These are phyloP conservation scores for Montipora capitata DNA, from an alignment of 92 coral and sea anemone genomes.

Conservation along the genomic window DNA sequence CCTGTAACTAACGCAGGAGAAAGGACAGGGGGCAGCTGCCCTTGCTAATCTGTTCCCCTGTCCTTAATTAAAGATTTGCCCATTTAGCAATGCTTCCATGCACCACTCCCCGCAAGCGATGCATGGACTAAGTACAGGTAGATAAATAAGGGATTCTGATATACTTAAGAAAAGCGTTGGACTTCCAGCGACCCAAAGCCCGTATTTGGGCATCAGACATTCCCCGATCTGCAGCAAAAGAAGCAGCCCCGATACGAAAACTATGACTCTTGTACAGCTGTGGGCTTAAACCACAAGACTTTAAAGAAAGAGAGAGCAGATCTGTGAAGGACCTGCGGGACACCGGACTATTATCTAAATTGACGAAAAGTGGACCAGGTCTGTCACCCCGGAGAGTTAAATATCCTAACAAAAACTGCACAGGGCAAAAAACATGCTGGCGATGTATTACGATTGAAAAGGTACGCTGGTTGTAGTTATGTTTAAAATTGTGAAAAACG, in stretches of 20 bases:
- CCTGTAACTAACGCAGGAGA: background rate
- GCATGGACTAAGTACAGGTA: no score
- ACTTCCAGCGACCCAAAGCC: slow-evolving; percentile 10
- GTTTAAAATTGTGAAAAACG: slow-evolving; percentile 41
- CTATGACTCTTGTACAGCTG: slow-evolving; percentile 58
- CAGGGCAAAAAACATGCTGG: slow-evolving; percentile 50
- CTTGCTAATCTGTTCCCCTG: background rate
- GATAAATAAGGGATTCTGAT: background rate
- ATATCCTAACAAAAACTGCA: slow-evolving; percentile 22
- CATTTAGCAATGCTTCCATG: background rate
- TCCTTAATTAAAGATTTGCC: background rate
- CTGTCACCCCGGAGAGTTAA: background rate
- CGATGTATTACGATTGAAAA: slow-evolving; percentile 20
- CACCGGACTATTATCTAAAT: slow-evolving; percentile 11
- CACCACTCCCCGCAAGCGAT: background rate
- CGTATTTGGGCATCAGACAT: slow-evolving; percentile 53
- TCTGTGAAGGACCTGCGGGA: slow-evolving; percentile 17
- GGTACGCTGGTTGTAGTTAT: slow-evolving; percentile 37
- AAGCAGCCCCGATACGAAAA: slow-evolving; percentile 70
- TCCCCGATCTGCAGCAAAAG: slow-evolving; percentile 64
- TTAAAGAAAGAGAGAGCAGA: slow-evolving; percentile 1
- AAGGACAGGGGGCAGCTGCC: background rate
- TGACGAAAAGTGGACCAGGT: slow-evolving; percentile 46
- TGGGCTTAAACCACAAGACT: slow-evolving; percentile 42
- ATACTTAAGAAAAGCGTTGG: slow-evolving; percentile 2